phyloP scores from a whole-genome alignment of 1,140 invertebrate genomes.

The Drosophila pallidifrons region DNA sequence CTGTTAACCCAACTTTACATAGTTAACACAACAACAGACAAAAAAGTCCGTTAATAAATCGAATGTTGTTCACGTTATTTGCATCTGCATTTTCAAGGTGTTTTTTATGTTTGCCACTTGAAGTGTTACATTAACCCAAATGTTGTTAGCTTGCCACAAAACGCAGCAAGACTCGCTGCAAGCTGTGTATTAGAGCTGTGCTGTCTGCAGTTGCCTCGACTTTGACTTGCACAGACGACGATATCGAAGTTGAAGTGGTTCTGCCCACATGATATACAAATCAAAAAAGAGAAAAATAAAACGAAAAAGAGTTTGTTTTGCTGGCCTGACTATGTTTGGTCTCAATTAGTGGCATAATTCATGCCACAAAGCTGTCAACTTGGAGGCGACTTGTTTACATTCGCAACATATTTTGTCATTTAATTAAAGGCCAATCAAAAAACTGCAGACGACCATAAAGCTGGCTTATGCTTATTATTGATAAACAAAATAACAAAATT shows the following conservation, averaged over 20 bases:
- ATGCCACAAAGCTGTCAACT: slow-evolving; percentile 56
- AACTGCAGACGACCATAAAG: slow-evolving; percentile 58
- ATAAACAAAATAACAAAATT: slow-evolving; percentile 60
- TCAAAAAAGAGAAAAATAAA: slow-evolving; percentile 15
- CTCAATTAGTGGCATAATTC: slow-evolving; percentile 79
- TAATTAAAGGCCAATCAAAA: slow-evolving; percentile 80
- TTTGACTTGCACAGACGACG: slow-evolving; percentile 24
- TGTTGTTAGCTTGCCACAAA: slow-evolving; percentile 43
- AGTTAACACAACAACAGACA: slow-evolving; percentile 1
- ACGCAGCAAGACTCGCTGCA: slow-evolving; percentile 1
- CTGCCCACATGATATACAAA: slow-evolving; percentile 55
- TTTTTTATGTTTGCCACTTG: slow-evolving; percentile 28
- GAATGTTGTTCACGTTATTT: slow-evolving; percentile 45
- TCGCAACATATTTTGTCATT: slow-evolving; percentile 81
- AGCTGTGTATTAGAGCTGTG: not conserved
- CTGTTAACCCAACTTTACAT: slow-evolving; percentile 8
- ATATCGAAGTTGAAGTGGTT: slow-evolving; percentile 40
- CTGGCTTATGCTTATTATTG: slow-evolving; percentile 47
- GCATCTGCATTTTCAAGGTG: slow-evolving; percentile 42
- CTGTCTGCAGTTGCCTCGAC: slow-evolving; percentile 31
- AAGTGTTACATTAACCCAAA: slow-evolving; percentile 73
- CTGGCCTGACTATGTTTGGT: slow-evolving; percentile 57
- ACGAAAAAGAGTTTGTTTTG: slow-evolving; percentile 34
- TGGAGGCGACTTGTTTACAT: slow-evolving; percentile 60
- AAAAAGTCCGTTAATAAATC: slow-evolving; percentile 33